A percentile compares a stretch with the other conserved stretches of the same genome.
phyloP scores from a whole-genome alignment of 2,888 invertebrate species.

The Pollenia amentaria region DNA sequence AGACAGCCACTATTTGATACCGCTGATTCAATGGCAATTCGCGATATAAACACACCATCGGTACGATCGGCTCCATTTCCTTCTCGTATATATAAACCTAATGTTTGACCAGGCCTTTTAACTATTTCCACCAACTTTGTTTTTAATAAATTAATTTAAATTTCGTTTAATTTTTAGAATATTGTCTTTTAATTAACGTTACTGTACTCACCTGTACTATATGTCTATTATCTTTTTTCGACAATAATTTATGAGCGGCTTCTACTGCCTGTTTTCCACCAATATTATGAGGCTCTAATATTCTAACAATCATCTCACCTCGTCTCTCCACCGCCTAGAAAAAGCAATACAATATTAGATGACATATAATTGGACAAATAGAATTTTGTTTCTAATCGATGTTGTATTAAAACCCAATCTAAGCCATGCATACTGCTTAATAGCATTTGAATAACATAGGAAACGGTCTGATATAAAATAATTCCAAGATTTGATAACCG shows the following conservation, averaged over 20 bases:
- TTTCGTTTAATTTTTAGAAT: not conserved
- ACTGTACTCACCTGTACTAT: conserved; percentile 86
- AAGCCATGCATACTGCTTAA: too few relatives aligned
- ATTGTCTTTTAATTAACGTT: too few relatives aligned
- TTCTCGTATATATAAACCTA: conserved; percentile 99
- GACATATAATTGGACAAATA: too few relatives aligned
- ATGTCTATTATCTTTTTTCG: conserved; percentile 87
- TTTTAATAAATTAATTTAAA: not conserved
- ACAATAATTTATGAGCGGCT: conserved; percentile 93
- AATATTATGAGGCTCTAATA: conserved; percentile 94
- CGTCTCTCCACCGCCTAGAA: conserved; percentile 93
- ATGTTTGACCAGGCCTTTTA: conserved; percentile 98
- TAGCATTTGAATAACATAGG: too few relatives aligned
- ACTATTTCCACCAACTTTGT: conserved; percentile 97
- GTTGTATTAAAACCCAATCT: too few relatives aligned
- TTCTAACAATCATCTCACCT: conserved; percentile 97
- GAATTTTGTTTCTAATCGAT: too few relatives aligned
- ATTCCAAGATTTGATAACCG: not conserved
- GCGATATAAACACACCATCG: conserved; percentile 98
- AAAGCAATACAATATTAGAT: conserved; percentile 6
- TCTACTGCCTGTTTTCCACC: conserved; percentile 94
- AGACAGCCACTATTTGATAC: conserved; percentile 99
- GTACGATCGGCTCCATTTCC: conserved; percentile 98
- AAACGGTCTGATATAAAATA: too few relatives aligned
- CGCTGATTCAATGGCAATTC: conserved; percentile 97